Evolutionary conservation across 2,113 vertebrate genomes (phyloP).

Genomic region (Megaptera novaeangliae): DNA sequence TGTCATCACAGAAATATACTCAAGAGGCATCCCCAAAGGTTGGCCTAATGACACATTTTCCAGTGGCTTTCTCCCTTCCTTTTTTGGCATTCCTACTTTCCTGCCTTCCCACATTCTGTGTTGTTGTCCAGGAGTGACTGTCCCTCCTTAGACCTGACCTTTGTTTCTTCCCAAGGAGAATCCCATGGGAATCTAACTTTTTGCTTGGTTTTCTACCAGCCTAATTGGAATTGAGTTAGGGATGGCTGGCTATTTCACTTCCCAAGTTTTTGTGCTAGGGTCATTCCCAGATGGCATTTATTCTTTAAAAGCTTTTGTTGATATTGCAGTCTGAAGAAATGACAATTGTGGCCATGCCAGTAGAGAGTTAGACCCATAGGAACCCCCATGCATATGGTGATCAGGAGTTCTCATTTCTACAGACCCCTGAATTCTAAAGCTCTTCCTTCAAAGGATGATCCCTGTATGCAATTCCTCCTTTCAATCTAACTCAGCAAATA

Average conservation of each 20-base stretch:
- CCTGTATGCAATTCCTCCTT: background rate
- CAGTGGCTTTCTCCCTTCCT: background rate
- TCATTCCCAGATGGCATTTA: background rate
- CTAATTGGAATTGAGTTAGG: background rate
- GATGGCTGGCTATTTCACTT: background rate
- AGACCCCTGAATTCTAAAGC: background rate
- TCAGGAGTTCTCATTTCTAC: background rate
- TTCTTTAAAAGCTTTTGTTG: background rate
- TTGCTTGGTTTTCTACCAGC: background rate
- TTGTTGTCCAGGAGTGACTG: background rate
- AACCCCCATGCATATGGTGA: fast-evolving
- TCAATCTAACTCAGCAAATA: background rate
- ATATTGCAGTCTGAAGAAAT: background rate
- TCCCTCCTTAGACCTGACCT: background rate
- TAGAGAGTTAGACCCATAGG: background rate
- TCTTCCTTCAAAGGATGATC: background rate
- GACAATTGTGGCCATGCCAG: too few species aligned
- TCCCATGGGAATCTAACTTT: background rate
- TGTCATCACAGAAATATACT: background rate
- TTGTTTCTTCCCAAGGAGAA: background rate
- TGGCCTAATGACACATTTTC: background rate
- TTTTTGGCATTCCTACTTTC: background rate
- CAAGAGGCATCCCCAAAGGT: background rate
- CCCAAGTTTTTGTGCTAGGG: background rate
- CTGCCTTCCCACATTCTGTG: background rate